phyloP scores from a whole-genome alignment of 2,113 vertebrate genomes.

The Seriola dumerili region DNA sequence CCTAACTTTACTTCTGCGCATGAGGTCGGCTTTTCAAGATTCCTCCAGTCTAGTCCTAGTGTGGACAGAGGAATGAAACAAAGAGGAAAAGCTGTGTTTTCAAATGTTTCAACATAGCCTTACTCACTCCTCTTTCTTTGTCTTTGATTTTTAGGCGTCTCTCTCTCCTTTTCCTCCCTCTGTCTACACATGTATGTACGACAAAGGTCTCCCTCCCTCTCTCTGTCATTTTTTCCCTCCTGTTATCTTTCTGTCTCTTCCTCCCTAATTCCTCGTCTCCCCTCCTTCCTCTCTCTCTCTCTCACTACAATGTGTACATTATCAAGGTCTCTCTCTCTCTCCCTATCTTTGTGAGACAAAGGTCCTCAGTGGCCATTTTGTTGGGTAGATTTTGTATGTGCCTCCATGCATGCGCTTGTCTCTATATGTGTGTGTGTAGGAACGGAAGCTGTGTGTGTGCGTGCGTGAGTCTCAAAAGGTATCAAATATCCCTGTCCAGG shows the following conservation, averaged over 20 bases:
- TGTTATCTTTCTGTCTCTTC: slow-evolving; percentile 37
- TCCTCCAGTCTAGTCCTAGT: too few relatives aligned
- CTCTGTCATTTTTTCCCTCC: not conserved
- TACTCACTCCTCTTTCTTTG: not conserved
- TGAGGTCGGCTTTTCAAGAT: too few relatives aligned
- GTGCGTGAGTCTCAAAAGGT: slow-evolving; percentile 35
- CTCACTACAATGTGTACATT: slow-evolving; percentile 19
- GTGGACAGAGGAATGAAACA: not conserved
- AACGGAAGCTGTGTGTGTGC: slow-evolving; percentile 31
- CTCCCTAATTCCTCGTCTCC: slow-evolving; percentile 43
- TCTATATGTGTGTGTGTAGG: not conserved
- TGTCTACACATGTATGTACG: slow-evolving; percentile 18
- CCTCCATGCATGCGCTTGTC: slow-evolving; percentile 10
- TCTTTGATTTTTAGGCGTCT: not conserved
- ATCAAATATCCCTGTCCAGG: slow-evolving; percentile 64
- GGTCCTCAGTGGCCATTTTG: slow-evolving; percentile 78
- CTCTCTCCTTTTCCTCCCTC: not conserved
- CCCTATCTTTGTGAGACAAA: slow-evolving; percentile 49
- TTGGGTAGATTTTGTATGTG: slow-evolving; percentile 49
- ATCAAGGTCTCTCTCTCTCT: slow-evolving; percentile 8
- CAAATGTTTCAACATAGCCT: too few relatives aligned
- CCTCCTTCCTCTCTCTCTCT: slow-evolving; percentile 9
- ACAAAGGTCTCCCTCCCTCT: slow-evolving; percentile 35
- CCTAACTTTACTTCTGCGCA: too few relatives aligned
- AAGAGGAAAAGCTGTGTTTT: too few relatives aligned